Conservation (phyloP, 2,888 invertebrate species). For the Synergus itoensis region DNA sequence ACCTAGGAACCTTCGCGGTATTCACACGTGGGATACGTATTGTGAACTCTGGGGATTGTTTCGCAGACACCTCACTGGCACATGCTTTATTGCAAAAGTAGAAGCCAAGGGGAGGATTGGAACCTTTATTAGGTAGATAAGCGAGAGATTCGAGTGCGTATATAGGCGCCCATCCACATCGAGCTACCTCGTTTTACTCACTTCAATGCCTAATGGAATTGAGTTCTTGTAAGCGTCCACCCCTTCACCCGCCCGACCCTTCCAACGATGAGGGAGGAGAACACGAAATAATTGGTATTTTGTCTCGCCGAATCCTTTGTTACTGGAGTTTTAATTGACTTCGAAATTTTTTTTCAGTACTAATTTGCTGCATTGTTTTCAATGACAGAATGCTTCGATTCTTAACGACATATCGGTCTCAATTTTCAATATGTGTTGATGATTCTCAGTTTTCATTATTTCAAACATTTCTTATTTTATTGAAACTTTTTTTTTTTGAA, state of each 20-base stretch:
- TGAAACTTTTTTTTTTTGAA: too few relatives aligned
- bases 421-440: not conserved
- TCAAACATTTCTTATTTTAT: not conserved
- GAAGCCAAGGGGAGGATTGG: slow-evolving; percentile 55
- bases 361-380: slow-evolving; percentile 59
- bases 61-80: slow-evolving; percentile 69
- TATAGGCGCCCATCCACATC: slow-evolving; percentile 68
- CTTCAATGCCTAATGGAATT: slow-evolving; percentile 74
- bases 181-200: slow-evolving; percentile 72
- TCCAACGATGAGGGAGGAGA: slow-evolving; percentile 56
- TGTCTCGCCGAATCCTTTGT: slow-evolving; percentile 72
- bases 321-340: slow-evolving; percentile 71
- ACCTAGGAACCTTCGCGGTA: slow-evolving; percentile 66
- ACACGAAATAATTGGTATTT: slow-evolving; percentile 73
- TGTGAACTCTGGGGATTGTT: slow-evolving; percentile 71
- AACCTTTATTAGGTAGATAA: slow-evolving; percentile 73
- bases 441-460: not conserved
- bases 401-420: not conserved
- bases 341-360: slow-evolving; percentile 68
- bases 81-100: slow-evolving; percentile 65
- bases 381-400: slow-evolving; percentile 37
- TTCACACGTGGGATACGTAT: slow-evolving; percentile 70
- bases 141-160: slow-evolving; percentile 69
- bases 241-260: slow-evolving; percentile 54
- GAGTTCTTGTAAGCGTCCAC: slow-evolving; percentile 70